Evolutionary conservation across 2,113 vertebrate genomes (phyloP).

Genomic region (Melospiza melodia): DNA sequence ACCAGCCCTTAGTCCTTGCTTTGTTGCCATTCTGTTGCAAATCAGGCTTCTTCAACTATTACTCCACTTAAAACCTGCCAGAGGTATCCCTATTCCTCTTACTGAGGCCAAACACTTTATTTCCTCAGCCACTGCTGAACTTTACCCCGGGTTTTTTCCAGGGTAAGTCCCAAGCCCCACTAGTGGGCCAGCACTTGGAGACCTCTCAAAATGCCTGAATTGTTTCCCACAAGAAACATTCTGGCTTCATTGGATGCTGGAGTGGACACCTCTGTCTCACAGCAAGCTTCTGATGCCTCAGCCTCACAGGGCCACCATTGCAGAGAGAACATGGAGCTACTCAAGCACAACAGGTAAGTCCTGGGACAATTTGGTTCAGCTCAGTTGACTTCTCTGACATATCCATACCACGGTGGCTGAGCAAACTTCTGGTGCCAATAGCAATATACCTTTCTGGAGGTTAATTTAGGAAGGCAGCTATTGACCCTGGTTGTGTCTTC

Average conservation of each 20-base stretch:
- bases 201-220: not conserved
- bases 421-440: not conserved
- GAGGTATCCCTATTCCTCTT: not conserved
- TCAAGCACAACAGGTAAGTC: rapidly evolving
- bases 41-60: not conserved
- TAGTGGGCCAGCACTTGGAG: not conserved
- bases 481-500: not conserved
- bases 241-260: not conserved
- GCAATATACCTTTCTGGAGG: rapidly evolving
- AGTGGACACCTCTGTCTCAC: not conserved
- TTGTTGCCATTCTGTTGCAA: not conserved
- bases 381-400: not conserved
- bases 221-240: not conserved
- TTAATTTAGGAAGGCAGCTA: not conserved
- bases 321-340: not conserved
- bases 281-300: not conserved
- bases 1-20: not conserved
- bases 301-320: not conserved
- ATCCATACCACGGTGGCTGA: rapidly evolving
- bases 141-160: not conserved
- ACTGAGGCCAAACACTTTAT: not conserved
- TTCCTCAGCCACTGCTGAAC: not conserved
- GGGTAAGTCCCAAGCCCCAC: not conserved
- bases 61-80: not conserved
- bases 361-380: not conserved